These are phyloP conservation scores for Chaetophractus vellerosus DNA, from an alignment of 2,797 vertebrate species.

Conservation along the genomic window DNA sequence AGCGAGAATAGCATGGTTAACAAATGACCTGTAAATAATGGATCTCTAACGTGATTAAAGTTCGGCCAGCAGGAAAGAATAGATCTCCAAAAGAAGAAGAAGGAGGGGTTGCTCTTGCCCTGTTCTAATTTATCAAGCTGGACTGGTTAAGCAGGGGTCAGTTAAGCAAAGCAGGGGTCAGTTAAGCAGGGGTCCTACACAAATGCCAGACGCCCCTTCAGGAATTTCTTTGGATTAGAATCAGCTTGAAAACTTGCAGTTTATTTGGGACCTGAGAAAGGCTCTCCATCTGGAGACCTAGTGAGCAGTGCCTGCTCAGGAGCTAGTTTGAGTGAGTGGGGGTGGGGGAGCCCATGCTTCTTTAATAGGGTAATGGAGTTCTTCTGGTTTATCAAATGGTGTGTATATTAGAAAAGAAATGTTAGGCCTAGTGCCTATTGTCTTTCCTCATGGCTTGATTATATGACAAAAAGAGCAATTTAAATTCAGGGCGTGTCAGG, in stretches of 20 bases:
- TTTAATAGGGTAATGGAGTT: background rate
- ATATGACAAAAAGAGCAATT: background rate
- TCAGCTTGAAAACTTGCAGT: background rate
- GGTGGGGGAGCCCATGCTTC: background rate
- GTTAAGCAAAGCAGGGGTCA: no score
- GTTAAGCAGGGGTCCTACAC: no score
- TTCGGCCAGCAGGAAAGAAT: no score
- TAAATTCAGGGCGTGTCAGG: background rate
- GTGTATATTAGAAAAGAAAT: background rate
- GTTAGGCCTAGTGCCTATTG: background rate
- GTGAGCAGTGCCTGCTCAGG: background rate
- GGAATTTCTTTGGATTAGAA: constrained; percentile 8
- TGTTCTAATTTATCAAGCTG: no score
- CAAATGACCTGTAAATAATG: no score
- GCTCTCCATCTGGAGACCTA: background rate
- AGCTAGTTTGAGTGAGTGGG: background rate
- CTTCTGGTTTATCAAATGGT: background rate
- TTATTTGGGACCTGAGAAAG: background rate
- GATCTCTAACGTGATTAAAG: no score
- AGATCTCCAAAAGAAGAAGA: no score
- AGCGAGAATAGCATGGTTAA: no score
- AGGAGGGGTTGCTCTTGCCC: no score
- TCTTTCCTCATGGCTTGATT: background rate
- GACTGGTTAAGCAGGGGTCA: no score
- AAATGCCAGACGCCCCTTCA: background rate